A percentile compares a stretch with the other conserved stretches of the same genome.
These are phyloP conservation scores for Drosophila kambysellisi DNA, from an alignment of 2,888 invertebrate genomes.

Conservation along the genomic window DNA sequence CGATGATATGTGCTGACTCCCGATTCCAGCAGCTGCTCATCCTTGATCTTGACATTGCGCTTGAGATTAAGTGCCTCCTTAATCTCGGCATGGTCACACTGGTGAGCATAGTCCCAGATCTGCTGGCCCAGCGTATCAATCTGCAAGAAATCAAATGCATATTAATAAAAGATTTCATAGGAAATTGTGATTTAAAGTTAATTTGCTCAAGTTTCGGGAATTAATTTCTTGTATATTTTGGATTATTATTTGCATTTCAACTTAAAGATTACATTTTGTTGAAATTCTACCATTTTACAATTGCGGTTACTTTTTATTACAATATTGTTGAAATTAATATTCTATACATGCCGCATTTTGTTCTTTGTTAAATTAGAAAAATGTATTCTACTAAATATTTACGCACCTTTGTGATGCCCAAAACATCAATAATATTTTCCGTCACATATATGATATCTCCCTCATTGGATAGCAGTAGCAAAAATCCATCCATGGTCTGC, in stretches of 20 bases:
- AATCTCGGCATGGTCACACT: constrained; percentile 97
- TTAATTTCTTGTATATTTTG: not conserved
- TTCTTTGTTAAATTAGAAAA: not conserved
- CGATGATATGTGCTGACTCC: constrained; percentile 83
- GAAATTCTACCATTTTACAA: too few species aligned
- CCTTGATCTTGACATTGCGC: constrained; percentile 81
- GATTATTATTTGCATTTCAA: not conserved
- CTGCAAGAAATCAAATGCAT: constrained; percentile 86
- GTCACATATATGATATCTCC: constrained; percentile 97
- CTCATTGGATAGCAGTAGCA: constrained; percentile 93
- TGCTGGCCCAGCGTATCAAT: constrained; percentile 98
- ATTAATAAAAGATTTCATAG: not conserved
- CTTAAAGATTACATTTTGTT: not conserved
- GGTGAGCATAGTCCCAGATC: constrained; percentile 97
- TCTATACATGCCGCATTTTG: not conserved
- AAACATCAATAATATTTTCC: constrained; percentile 94
- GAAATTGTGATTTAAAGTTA: not conserved
- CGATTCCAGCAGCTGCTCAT: constrained; percentile 76
- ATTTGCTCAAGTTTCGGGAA: not conserved
- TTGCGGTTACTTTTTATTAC: too few species aligned
- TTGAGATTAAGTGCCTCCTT: constrained; percentile 87
- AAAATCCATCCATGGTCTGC: constrained; percentile 95
- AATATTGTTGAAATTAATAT: not conserved
- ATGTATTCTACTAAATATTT: not conserved
- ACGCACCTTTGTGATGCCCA: constrained; percentile 95